A percentile compares a stretch with the other conserved stretches of the same genome.
These are phyloP conservation scores for Anagyrus pseudococci DNA, from an alignment of 2,888 invertebrate genomes.

Conservation along the genomic window DNA sequence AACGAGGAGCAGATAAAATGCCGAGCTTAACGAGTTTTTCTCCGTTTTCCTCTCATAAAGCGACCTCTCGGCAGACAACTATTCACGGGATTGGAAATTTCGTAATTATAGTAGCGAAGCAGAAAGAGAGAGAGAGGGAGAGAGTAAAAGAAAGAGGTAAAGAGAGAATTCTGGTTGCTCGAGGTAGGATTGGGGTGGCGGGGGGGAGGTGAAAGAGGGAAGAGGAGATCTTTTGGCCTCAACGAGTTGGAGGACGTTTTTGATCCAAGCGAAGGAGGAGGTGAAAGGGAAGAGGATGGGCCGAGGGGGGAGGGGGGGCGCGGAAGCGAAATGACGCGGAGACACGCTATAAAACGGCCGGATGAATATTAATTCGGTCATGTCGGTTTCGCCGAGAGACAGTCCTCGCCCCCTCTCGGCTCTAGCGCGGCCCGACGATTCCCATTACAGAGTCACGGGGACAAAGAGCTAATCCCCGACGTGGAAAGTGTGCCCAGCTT, in stretches of 20 bases:
- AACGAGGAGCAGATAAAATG: constrained; percentile 1
- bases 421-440: background rate
- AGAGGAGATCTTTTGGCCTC: no score
- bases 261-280: constrained; percentile 3
- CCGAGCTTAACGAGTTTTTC: constrained; percentile 21
- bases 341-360: background rate
- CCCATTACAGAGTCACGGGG: constrained; percentile 8
- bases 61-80: background rate
- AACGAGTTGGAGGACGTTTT: constrained; percentile 12
- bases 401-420: background rate
- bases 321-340: background rate
- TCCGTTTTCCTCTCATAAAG: constrained; percentile 3
- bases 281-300: no score
- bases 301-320: background rate
- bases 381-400: constrained; percentile 5
- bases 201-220: no score
- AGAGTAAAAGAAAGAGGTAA: background rate
- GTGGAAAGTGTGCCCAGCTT: no score
- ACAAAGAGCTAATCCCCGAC: background rate
- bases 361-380: constrained; percentile 37
- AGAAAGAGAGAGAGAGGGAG: constrained; percentile 6
- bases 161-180: no score
- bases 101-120: constrained; percentile 12
- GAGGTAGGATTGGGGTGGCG: no score
- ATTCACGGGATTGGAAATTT: constrained; percentile 29